Percentiles rank a stretch among this genome's conserved stretches.
phyloP scores from a whole-genome alignment of 2,888 invertebrate genomes.

The Gymnoscelis rufifasciata region DNA sequence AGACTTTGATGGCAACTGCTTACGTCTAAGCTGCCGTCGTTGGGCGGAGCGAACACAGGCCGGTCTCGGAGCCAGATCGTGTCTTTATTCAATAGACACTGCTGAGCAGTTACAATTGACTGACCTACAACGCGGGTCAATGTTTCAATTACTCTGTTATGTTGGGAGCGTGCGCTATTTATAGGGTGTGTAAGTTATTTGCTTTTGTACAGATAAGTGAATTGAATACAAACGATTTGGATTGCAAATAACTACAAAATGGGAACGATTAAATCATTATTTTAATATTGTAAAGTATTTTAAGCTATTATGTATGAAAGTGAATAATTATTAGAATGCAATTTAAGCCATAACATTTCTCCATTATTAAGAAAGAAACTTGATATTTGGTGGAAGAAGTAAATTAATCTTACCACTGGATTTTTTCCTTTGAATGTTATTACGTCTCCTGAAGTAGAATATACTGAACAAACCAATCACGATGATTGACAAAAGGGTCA shows the following conservation, averaged over 20 bases:
- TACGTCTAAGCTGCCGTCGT: slow-evolving; percentile 58
- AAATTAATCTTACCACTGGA: slow-evolving; percentile 67
- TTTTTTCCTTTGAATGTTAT: slow-evolving; percentile 67
- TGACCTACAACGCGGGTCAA: slow-evolving; percentile 65
- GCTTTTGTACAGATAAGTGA: not conserved
- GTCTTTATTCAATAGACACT: slow-evolving; percentile 74
- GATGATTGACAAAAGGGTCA: slow-evolving; percentile 63
- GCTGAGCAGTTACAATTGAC: slow-evolving; percentile 73
- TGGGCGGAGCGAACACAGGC: slow-evolving; percentile 63
- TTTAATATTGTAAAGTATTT: too few relatives aligned
- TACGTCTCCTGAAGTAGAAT: slow-evolving; percentile 65
- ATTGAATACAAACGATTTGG: slow-evolving; percentile 1
- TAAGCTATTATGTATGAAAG: too few relatives aligned
- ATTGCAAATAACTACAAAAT: too few relatives aligned
- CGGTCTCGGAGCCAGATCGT: slow-evolving; percentile 72
- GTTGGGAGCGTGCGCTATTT: slow-evolving; percentile 14
- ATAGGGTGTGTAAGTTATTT: slow-evolving; percentile 6
- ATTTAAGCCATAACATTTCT: too few relatives aligned
- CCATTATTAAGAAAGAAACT: too few relatives aligned
- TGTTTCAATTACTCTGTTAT: slow-evolving; percentile 50
- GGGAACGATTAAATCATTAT: too few relatives aligned
- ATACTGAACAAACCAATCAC: slow-evolving; percentile 65
- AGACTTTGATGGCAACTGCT: slow-evolving; percentile 71
- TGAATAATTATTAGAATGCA: too few relatives aligned
- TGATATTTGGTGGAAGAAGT: too few relatives aligned